Conservation (phyloP, 2,888 invertebrate species). For the Lochmaea capreae region DNA sequence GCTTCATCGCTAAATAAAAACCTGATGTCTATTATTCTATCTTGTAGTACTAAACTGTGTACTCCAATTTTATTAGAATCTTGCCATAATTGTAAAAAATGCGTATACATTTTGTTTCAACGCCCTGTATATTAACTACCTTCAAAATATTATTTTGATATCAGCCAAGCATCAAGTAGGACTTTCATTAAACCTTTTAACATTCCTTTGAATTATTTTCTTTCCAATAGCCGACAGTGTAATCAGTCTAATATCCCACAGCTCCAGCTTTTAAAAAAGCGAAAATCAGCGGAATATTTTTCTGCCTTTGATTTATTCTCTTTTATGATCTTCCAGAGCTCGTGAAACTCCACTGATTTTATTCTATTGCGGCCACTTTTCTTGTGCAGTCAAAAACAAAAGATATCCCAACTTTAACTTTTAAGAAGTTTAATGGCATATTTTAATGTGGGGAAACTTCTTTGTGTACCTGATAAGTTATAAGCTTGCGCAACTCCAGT, state of each 20-base stretch:
- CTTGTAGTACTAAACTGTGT: too few species aligned
- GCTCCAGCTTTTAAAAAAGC: conserved; percentile 38
- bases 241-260: conserved; percentile 48
- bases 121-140: too few species aligned
- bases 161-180: background rate
- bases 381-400: conserved; percentile 44
- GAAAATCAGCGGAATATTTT: conserved; percentile 46
- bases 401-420: conserved; percentile 37
- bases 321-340: conserved; percentile 44
- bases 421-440: conserved; percentile 44
- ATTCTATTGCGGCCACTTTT: conserved; percentile 41
- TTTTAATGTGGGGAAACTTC: conserved; percentile 42
- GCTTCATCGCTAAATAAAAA: too few species aligned
- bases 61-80: too few species aligned
- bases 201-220: background rate
- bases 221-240: conserved; percentile 37
- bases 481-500: conserved; percentile 38
- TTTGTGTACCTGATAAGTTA: conserved; percentile 42
- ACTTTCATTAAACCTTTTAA: background rate
- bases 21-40: too few species aligned
- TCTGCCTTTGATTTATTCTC: conserved; percentile 50
- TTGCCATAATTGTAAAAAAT: too few species aligned
- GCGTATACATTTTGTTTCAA: too few species aligned
- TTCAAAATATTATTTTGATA: too few species aligned
- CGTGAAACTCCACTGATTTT: conserved; percentile 38